Evolutionary conservation across 37 sponge, comb jelly and placozoan genomes (phyloP), one percentile per base, ranked within the genome.

Genomic region (Oopsacas minuta): DNA sequence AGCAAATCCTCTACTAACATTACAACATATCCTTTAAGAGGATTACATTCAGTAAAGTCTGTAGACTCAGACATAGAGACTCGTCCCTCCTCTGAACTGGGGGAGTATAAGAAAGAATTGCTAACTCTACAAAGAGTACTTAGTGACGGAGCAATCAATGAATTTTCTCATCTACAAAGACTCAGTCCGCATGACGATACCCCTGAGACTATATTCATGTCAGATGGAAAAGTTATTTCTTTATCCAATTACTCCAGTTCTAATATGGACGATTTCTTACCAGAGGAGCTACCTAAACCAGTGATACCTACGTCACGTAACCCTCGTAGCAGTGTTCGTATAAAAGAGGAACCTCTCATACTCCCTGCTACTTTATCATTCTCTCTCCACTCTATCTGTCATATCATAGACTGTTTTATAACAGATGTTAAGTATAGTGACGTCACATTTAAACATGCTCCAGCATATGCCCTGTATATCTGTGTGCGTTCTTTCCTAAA

Each of bases 391-490:
- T 82, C 86, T 46, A 87, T 83, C 39, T 22, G 39, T 32, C 53
- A 52, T 15, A 83, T 92, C 37, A 53, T 89, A 12, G 84, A 87
- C 52, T 39, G 39, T 51, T 51, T 92, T 86, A 87, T 89, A 0
- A 22, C 52, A 0, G 89, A 92, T 32, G 83, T 82, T 25, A 52
- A 87, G 28, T 82, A 86, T 49, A 42, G 52, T 53, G 61, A 39
- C 0, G 82, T 90, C 22, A 61, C 87, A 81, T 91, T 91, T 86
- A 89, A 91, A 81, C 85, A 91, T 30, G 90, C 89, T 0, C 94
- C 94, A 35, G 90, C 94, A 36, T 93, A 81, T 53, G 87, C 86
- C 52, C 86, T 93, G 36, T 93, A 93, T 87, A 86, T 91, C 90
- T 82, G 87, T 7, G 86, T 83, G 36, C 52, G 86, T 25, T 91